Conservation (phyloP, 2,888 invertebrate species). For the Cheilosia impressa region DNA sequence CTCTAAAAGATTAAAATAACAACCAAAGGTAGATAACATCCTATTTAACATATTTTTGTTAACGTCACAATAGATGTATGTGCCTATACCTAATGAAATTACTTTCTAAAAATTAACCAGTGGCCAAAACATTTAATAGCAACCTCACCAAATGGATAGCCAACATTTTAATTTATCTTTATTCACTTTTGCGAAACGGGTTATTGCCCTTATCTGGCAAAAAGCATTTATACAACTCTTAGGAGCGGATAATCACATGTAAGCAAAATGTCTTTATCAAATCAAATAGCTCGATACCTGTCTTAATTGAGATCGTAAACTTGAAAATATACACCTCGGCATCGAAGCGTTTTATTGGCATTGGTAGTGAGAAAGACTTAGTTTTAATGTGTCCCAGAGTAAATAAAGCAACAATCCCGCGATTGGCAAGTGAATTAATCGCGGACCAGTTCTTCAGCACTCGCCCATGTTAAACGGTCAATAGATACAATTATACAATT, state of each 20-base stretch:
- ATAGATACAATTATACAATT: constrained; percentile 28
- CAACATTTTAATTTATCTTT: background rate
- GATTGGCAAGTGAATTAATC: constrained; percentile 48
- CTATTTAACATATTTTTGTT: too few relatives aligned
- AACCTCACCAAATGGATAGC: too few relatives aligned
- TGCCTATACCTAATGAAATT: too few relatives aligned
- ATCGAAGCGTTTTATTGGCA: constrained; percentile 49
- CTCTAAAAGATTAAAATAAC: too few relatives aligned
- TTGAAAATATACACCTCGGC: constrained; percentile 53
- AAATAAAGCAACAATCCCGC: constrained; percentile 41
- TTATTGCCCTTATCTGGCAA: background rate
- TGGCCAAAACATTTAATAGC: too few relatives aligned
- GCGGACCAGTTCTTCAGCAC: constrained; percentile 55
- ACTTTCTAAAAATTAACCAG: too few relatives aligned
- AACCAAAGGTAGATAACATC: too few relatives aligned
- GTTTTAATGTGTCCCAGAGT: constrained; percentile 31
- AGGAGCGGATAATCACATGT: constrained; percentile 8
- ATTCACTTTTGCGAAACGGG: background rate
- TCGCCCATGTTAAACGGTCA: constrained; percentile 24
- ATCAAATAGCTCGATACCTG: constrained; percentile 8
- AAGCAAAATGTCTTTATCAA: constrained; percentile 48
- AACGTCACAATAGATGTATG: too few relatives aligned
- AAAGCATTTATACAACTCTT: background rate
- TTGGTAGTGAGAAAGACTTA: constrained; percentile 43
- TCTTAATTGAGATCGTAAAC: constrained; percentile 59